Base-by-base conservation (phyloP, 2,888 invertebrate genomes). In the Nephrotoma appendiculata region DNA sequence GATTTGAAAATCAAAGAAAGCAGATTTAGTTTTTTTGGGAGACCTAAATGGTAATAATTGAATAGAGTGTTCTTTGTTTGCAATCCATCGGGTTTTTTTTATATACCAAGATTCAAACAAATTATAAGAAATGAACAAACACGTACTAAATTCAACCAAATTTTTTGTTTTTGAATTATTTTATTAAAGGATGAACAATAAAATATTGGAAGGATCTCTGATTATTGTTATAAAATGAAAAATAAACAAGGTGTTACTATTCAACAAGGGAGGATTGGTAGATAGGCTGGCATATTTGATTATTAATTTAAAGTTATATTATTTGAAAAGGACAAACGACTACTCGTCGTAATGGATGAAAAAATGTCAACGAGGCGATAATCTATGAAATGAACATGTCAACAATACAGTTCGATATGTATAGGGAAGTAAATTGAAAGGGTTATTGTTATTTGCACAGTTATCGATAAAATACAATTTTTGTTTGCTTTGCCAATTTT, bases 111-210 rank as follows among this genome's bases (percentile, higher is more conserved):
- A 83, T 84, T 43, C 43, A 42, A 41, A 84, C 84, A 84, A 84
- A 84, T 84, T 84, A 84, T 84, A 84, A 84, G 84, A 84, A 84
- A 84, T 84, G 84, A 84, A 84, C 84, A 84, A 84, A 84, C 84
- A 42, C 84, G 84, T 84, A 42, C 84, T 42, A 84, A 84, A 84
- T 84, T 71, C 71, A 71, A 71, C 31, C 31, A 71, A 71, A 31
- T 71, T 31, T 48, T 12, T 31, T 71, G 71, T 71, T 31, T 71
- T 71, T 31, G 71, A 52, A 15, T 52, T 52, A 52, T 31, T 31
- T 31, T 31, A 31, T 31, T 31, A 31, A 31, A 31, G 2, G 31
- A 31, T 52, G 52, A 52, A 52, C 52, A 52, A 52, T 52, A 19
- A 52, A 52, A n/a, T 52, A 52, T 52, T 52, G 52, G 52, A 52